These are phyloP conservation scores for Drosophila kepulauana DNA, from an alignment of 1,140 invertebrate genomes.

Conservation along the genomic window DNA sequence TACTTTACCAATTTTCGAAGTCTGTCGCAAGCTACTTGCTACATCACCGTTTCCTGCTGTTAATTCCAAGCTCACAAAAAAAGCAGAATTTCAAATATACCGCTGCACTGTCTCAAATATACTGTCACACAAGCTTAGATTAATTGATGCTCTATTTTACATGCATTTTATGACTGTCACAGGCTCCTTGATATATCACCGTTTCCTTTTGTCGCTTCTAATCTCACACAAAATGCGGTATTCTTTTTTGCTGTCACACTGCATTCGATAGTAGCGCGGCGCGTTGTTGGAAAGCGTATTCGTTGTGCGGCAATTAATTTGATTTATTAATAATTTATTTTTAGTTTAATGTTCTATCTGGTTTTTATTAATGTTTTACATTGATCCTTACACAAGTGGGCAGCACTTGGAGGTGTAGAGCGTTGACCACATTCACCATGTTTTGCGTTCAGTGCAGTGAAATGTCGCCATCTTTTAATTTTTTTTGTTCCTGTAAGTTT, in stretches of 20 bases:
- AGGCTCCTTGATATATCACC: too few species aligned
- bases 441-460: slow-evolving; percentile 1
- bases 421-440: slow-evolving; percentile 10
- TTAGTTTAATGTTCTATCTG: slow-evolving; percentile 2
- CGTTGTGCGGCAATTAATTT: neutral
- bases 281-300: neutral
- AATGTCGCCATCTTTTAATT: neutral
- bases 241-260: too few species aligned
- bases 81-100: too few species aligned
- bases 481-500: slow-evolving; percentile 1
- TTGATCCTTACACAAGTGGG: slow-evolving; percentile 39
- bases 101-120: too few species aligned
- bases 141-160: too few species aligned
- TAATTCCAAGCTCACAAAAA: too few species aligned
- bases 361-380: slow-evolving; percentile 8
- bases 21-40: neutral
- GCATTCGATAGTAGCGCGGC: too few species aligned
- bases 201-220: too few species aligned
- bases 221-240: too few species aligned
- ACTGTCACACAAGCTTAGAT: too few species aligned
- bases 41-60: neutral
- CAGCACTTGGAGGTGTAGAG: slow-evolving; percentile 22
- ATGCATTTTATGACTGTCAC: too few species aligned
- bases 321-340: neutral
- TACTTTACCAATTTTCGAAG: neutral